Evolutionary conservation across 2,888 invertebrate genomes (phyloP), one percentile per base, ranked within the genome.

Genomic region (Scaptodrosophila latifasciaeformis): DNA sequence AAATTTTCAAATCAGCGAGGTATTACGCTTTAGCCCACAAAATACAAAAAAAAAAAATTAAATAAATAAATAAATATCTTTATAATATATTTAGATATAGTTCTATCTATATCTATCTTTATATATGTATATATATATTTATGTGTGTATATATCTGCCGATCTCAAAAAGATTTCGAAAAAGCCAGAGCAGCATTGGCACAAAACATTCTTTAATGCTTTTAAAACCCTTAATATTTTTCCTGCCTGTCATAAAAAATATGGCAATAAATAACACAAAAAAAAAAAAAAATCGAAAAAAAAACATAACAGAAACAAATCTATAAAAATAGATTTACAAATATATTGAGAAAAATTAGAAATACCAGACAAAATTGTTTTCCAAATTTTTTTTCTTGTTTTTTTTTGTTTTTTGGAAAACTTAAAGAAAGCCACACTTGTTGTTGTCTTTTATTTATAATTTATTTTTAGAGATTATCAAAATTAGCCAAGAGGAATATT

Each of bases 211-310:
- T 46, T 64, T 55, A 64, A 64, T 59, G 64, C 63, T 64, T 59
- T 64, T 53, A 54, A 52, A 64, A 49, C 56, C 54, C 53, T 62
- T 60, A 56, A 60, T 65, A 54, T 49, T 67, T 71, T 70, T 66
- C 65, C 59, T 62, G 70, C 66, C 75, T 75, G 80, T 75, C 75
- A 80, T 80, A 80, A 75, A 77, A 65, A 62, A 64, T 80, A 54
- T 70, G 58, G 75, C 60, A 70, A 75, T 80, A 80, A 75, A 80
- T 80, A 80, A 67, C 10, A n/a, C 6, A 39, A 30, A 49, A 48
- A 47, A 12, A 31, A 13, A 29, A 49, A 46, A 53, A 49, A 24
- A 46, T 15, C 19, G 19, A 43, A n/a, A 40, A 18, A n/a, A 37
- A 46, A 40, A 46, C 31, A 24, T 48, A 29, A 35, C 24, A 42